Conservation (phyloP, 2,113 vertebrate species). For the Microtus montanus region DNA sequence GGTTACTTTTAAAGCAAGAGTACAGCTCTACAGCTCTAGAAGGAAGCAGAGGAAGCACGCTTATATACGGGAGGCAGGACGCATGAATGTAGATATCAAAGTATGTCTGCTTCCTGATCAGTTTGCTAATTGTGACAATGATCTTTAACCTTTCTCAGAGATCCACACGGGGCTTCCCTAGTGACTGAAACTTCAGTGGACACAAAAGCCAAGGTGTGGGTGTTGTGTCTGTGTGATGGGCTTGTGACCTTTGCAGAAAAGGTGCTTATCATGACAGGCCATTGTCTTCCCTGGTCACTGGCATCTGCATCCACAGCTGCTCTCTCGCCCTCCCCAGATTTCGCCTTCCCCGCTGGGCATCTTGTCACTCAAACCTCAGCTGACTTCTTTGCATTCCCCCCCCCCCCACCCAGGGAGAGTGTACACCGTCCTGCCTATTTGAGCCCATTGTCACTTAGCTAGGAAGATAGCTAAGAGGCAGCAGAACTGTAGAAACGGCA, state of each 20-base stretch:
- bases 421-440: not conserved
- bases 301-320: constrained; percentile 53
- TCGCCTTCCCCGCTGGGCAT: constrained; percentile 24
- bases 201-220: constrained; percentile 61
- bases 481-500: not conserved
- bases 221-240: constrained; percentile 56
- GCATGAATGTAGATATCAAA: not conserved
- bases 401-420: not conserved
- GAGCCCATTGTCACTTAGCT: not conserved
- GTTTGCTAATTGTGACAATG: constrained; percentile 15
- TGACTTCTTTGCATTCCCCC: constrained; percentile 6
- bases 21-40: not conserved
- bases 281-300: constrained; percentile 57
- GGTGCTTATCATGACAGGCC: constrained; percentile 65
- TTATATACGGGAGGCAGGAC: not conserved
- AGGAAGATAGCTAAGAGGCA: not conserved
- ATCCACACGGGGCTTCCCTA: not conserved
- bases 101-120: constrained; percentile 11
- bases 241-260: constrained; percentile 72
- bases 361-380: constrained; percentile 58
- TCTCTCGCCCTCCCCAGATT: constrained; percentile 12
- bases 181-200: constrained; percentile 16
- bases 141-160: constrained; percentile 48
- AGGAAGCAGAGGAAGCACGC: not conserved
- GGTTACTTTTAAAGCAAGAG: constrained; percentile 23